Percentiles rank a stretch among this genome's conserved stretches.
phyloP scores from a whole-genome alignment of 1,140 invertebrate genomes.

The Diabrotica undecimpunctata region DNA sequence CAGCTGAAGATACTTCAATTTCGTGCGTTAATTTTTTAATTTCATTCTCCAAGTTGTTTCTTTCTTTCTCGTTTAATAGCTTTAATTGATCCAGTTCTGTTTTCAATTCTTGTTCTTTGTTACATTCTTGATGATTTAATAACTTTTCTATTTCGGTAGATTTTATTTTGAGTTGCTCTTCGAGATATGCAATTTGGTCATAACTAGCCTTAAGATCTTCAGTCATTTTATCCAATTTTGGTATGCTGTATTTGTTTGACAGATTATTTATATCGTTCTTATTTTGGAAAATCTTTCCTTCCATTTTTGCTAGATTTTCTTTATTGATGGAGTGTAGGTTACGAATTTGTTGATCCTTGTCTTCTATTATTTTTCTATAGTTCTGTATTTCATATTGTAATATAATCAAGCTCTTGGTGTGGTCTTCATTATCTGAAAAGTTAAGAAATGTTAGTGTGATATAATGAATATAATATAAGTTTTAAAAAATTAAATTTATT shows the following conservation, averaged over 20 bases:
- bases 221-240: constrained; percentile 35
- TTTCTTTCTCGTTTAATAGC: constrained; percentile 16
- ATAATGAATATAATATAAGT: constrained; percentile 9
- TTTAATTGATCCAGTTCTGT: constrained; percentile 18
- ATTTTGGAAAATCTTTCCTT: constrained; percentile 36
- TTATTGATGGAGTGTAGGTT: constrained; percentile 31
- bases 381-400: constrained; percentile 36
- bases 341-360: constrained; percentile 34
- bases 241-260: constrained; percentile 36
- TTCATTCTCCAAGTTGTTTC: constrained; percentile 15
- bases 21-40: constrained; percentile 21
- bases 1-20: constrained; percentile 7
- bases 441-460: not conserved
- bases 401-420: constrained; percentile 31
- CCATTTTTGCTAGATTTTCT: constrained; percentile 36
- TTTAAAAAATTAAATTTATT: not conserved
- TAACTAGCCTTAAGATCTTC: constrained; percentile 34
- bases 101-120: constrained; percentile 14
- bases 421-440: constrained; percentile 33
- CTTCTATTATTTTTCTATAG: constrained; percentile 29
- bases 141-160: constrained; percentile 23
- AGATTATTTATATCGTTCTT: constrained; percentile 35
- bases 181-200: constrained; percentile 25
- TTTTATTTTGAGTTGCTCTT: constrained; percentile 11
- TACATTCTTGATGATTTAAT: constrained; percentile 22